Percentiles rank a stretch among this genome's conserved stretches.
Evolutionary conservation across 2,888 invertebrate genomes (phyloP).

Genomic region (Perizoma affinitatum): DNA sequence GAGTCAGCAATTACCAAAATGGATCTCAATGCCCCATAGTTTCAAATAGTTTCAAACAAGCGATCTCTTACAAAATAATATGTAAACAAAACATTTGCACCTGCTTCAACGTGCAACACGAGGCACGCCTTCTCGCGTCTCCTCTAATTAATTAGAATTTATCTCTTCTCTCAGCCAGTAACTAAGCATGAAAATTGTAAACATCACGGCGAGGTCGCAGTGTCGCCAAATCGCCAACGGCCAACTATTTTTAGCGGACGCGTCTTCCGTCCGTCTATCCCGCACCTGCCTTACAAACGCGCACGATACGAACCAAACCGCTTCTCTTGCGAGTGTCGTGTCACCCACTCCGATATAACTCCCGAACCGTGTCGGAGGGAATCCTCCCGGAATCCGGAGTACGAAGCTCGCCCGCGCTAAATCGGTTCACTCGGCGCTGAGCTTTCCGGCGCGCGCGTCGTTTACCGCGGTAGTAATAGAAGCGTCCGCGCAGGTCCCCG

Average conservation of each 20-base stretch:
- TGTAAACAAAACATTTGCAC: conserved; percentile 40
- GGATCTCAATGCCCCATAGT: conserved; percentile 10
- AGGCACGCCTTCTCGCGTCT: conserved; percentile 41
- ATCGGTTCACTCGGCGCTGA: conserved; percentile 78
- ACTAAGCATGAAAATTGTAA: conserved; percentile 68
- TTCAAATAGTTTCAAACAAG: conserved; percentile 25
- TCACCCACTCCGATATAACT: conserved; percentile 70
- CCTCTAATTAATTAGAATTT: conserved; percentile 44
- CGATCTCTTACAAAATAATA: conserved; percentile 29
- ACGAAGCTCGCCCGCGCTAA: conserved; percentile 74
- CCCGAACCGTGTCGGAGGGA: conserved; percentile 67
- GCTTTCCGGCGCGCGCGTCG: conserved; percentile 68
- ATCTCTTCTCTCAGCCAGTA: conserved; percentile 48
- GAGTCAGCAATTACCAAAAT: conserved; percentile 4
- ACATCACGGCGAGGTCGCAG: conserved; percentile 75
- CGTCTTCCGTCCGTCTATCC: conserved; percentile 79
- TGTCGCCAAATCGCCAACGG: conserved; percentile 76
- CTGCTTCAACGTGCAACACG: conserved; percentile 40
- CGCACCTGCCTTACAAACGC: conserved; percentile 67
- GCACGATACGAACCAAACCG: conserved; percentile 44
- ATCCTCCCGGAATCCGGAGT: conserved; percentile 78
- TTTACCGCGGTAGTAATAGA: conserved; percentile 55
- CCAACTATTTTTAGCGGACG: conserved; percentile 71
- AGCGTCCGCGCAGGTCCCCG: conserved; percentile 75
- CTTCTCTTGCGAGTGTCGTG: conserved; percentile 36